These are phyloP conservation scores for Hipparchia semele DNA, from an alignment of 2,888 invertebrate species.

Conservation along the genomic window DNA sequence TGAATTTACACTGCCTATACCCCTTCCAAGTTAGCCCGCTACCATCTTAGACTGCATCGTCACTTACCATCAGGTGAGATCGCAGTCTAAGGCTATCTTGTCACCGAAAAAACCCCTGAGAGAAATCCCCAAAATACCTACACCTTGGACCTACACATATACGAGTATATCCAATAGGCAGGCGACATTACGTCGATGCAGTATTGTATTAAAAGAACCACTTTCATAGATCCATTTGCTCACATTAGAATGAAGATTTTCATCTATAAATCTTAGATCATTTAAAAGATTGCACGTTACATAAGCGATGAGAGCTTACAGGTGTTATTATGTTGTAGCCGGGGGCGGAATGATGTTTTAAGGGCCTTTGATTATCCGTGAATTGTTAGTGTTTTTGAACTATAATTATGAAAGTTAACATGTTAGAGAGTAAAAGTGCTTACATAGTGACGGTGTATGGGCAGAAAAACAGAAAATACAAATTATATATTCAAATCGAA, in stretches of 20 bases:
- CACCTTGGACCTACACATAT: too few species aligned
- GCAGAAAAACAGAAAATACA: too few species aligned
- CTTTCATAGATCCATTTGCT: constrained; percentile 24
- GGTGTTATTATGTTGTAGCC: constrained; percentile 29
- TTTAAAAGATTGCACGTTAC: constrained; percentile 28
- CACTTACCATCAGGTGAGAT: too few species aligned
- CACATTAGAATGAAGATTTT: constrained; percentile 22
- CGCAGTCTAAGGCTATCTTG: too few species aligned
- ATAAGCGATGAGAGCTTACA: constrained; percentile 27
- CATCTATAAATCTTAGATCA: constrained; percentile 37
- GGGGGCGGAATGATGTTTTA: constrained; percentile 20
- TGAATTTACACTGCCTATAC: too few species aligned
- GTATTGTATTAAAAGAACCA: neutral
- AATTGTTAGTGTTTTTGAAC: neutral
- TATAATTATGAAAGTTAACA: constrained; percentile 11
- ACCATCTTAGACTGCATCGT: too few species aligned
- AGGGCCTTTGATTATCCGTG: constrained; percentile 28
- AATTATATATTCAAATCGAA: too few species aligned
- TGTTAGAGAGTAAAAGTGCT: constrained; percentile 1
- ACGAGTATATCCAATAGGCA: too few species aligned
- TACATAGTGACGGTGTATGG: neutral
- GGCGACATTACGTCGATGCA: too few species aligned
- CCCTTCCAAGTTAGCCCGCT: too few species aligned
- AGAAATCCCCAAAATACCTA: too few species aligned
- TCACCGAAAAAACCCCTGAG: too few species aligned